Evolutionary conservation across 1,140 invertebrate genomes (phyloP), one percentile per base, ranked within the genome.

Genomic region (Amphibalanus amphitrite): DNA sequence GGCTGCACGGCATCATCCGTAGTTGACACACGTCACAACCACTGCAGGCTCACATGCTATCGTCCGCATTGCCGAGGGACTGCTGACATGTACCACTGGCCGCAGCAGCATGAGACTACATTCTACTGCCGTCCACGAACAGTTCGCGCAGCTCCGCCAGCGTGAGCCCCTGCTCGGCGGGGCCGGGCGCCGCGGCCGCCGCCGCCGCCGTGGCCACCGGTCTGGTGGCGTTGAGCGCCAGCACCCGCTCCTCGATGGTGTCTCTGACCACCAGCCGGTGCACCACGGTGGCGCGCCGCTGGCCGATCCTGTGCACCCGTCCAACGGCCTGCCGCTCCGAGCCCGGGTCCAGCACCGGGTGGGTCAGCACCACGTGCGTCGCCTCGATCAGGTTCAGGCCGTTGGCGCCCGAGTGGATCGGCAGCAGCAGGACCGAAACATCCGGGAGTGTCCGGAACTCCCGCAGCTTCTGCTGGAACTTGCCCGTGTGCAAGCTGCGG

Each of bases 331-430:
- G 90, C 6, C 86, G 77, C 76, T 91, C 89, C 74, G 88, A 86
- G 1, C 85, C 87, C 20, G 85, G 84, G 79, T 90, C 89, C 0
- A 92, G 79, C 40, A 90, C 83, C 0, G 90, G 90, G 76, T 92
- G 90, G 10, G 89, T 84, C 4, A 92, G 80, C 29, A 92, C 81
- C 0, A 92, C 86, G 80, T 92, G 89, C 20, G 85, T 88, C 1
- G 90, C 90, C 80, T 92, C 90, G 30, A 86, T 87, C 33, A 92
- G 78, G 80, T 92, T 92, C 0, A 92, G 78, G 0, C 90, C 90
- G 79, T 92, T 91, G 0, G 86, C 81, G 23, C 89, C 90, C 69
- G 84, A 83, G 72, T 82, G 79, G 13, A 91, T 79, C 0, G 88
- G 88, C 75, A 92, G 79, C 13, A 92, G 78, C 8, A 92, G 79